phyloP scores from a whole-genome alignment of 2,797 vertebrate genomes.

The Falco rusticolus region DNA sequence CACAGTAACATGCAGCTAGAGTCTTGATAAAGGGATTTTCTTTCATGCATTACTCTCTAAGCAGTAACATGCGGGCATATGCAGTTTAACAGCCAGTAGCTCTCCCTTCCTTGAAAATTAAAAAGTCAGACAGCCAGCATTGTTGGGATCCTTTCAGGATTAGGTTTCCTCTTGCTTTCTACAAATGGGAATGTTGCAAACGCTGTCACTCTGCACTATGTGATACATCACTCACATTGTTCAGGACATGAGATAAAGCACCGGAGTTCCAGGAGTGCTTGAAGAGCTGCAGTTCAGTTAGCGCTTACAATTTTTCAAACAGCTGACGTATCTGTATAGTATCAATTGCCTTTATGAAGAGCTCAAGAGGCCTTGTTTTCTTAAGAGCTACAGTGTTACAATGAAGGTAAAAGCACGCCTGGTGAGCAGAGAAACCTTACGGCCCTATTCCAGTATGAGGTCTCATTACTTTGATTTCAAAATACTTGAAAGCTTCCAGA shows the following conservation, averaged over 20 bases:
- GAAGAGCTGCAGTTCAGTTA: not conserved
- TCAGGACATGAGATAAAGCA: not conserved
- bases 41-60: not conserved
- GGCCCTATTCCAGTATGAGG: not conserved
- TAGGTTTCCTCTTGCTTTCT: constrained; percentile 53
- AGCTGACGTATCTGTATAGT: not conserved
- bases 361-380: not conserved
- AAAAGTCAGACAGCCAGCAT: not conserved
- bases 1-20: not conserved
- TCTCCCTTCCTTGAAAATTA: constrained; percentile 16
- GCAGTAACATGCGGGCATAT: not conserved
- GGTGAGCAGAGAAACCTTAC: not conserved
- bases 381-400: not conserved
- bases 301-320: not conserved
- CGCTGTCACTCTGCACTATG: not conserved
- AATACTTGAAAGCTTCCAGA: not conserved
- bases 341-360: not conserved
- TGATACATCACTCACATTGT: not conserved
- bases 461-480: not conserved
- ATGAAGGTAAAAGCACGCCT: not conserved
- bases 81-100: constrained; percentile 2
- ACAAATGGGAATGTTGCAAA: constrained; percentile 34
- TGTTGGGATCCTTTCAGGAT: constrained; percentile 15
- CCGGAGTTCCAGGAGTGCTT: not conserved
- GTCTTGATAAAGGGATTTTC: not conserved